Percentiles rank a stretch among this genome's conserved stretches.
Conservation (phyloP, 2,113 vertebrate genomes). For the Syngnathus scovelli region DNA sequence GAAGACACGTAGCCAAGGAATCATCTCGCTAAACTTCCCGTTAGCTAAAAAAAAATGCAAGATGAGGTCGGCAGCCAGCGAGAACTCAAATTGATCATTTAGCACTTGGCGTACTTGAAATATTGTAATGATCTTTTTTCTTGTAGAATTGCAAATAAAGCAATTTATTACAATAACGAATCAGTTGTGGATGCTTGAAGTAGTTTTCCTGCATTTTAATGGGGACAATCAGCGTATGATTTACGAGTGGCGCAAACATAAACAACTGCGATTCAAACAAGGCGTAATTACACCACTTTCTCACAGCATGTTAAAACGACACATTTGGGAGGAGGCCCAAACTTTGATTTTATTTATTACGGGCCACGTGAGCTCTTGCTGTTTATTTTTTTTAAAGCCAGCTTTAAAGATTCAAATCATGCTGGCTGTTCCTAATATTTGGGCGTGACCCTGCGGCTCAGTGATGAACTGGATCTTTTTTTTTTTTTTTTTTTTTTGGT, state of each 20-base stretch:
- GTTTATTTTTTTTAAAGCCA: too few species aligned
- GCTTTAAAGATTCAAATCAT: too few species aligned
- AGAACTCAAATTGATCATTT: background rate
- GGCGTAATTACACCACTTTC: background rate
- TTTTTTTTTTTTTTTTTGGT: too few species aligned
- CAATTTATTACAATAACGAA: background rate
- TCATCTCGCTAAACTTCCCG: slow-evolving; percentile 48
- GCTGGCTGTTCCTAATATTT: too few species aligned
- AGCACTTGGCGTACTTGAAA: background rate
- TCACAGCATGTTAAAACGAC: background rate
- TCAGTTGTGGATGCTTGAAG: slow-evolving; percentile 1
- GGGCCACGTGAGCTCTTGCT: too few species aligned
- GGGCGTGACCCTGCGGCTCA: too few species aligned
- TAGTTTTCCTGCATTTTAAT: slow-evolving; percentile 2
- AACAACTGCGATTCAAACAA: slow-evolving; percentile 2
- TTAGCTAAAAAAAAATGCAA: too few species aligned
- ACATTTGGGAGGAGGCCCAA: background rate
- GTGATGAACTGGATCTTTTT: too few species aligned
- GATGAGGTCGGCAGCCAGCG: background rate
- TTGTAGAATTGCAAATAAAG: background rate
- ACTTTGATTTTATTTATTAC: too few species aligned
- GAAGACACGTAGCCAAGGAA: slow-evolving; percentile 67
- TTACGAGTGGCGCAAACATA: background rate
- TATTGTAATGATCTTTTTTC: background rate
- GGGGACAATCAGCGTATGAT: background rate